These are phyloP conservation scores for Cataglyphis albicans DNA, from an alignment of 2,888 invertebrate species.

Conservation along the genomic window DNA sequence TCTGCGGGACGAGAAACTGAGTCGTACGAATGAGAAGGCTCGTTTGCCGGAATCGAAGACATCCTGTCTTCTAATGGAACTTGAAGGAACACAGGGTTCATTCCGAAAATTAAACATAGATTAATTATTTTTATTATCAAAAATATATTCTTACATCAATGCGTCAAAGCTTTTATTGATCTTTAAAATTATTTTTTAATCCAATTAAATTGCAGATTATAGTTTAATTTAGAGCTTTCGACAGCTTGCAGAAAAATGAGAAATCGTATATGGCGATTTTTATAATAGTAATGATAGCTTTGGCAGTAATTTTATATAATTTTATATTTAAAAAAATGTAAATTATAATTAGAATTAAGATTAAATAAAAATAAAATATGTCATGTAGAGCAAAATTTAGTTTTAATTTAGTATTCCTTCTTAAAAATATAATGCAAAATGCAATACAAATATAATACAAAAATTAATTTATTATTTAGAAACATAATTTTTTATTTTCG, in stretches of 20 bases:
- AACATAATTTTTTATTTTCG: not conserved
- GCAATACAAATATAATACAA: not conserved
- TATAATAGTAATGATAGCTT: not conserved
- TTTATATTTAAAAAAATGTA: constrained; percentile 1
- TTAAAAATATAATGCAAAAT: not conserved
- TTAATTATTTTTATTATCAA: constrained; percentile 58
- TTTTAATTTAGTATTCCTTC: not conserved
- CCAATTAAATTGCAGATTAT: not conserved
- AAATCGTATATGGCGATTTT: not conserved
- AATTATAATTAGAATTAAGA: not conserved
- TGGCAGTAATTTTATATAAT: not conserved
- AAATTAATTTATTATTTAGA: not conserved
- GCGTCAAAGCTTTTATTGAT: not conserved
- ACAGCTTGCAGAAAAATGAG: not conserved
- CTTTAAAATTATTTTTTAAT: not conserved
- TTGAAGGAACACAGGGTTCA: constrained; percentile 82
- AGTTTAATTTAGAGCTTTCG: not conserved
- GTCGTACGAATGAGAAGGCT: constrained; percentile 80
- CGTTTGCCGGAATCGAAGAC: constrained; percentile 78
- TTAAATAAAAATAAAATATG: not conserved
- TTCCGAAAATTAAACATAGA: constrained; percentile 84
- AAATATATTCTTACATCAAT: not conserved
- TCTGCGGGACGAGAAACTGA: constrained; percentile 82
- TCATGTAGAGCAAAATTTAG: not conserved
- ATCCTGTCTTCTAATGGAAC: constrained; percentile 73